phyloP scores from a whole-genome alignment of 2,888 invertebrate genomes.

The Congeria kusceri region DNA sequence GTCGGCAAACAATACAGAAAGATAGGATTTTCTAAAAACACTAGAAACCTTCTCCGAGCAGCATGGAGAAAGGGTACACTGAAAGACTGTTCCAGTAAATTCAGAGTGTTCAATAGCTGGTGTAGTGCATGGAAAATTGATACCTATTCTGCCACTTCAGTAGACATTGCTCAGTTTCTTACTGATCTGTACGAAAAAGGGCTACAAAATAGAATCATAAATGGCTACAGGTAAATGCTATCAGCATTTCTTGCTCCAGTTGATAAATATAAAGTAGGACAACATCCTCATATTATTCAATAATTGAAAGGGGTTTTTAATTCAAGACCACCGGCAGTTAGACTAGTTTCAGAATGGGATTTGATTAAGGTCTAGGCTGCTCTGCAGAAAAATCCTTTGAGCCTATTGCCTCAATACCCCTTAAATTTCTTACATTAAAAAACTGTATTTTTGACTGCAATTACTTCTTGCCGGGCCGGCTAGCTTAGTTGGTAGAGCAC shows the following conservation, averaged over 20 bases:
- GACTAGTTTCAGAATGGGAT: conserved; percentile 52
- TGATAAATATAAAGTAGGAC: conserved; percentile 31
- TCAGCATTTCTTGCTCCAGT: conserved; percentile 38
- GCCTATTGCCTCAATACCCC: conserved; percentile 28
- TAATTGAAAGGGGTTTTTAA: conserved; percentile 48
- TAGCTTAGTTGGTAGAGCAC: no score
- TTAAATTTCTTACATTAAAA: conserved; percentile 37
- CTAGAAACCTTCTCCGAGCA: conserved; percentile 42
- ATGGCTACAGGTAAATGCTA: conserved; percentile 48
- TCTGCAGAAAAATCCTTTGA: conserved; percentile 50
- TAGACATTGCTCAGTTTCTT: conserved; percentile 41
- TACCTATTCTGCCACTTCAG: conserved; percentile 40
- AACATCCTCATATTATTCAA: conserved; percentile 53
- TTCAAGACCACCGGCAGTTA: conserved; percentile 37
- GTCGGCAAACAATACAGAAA: conserved; percentile 14
- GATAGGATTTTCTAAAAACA: conserved; percentile 35
- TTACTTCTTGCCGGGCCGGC: no score
- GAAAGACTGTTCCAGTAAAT: conserved; percentile 39
- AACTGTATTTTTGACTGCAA: conserved; percentile 43
- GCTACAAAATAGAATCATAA: conserved; percentile 44
- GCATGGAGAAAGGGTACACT: conserved; percentile 42
- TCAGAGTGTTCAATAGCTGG: conserved; percentile 46
- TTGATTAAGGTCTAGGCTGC: conserved; percentile 31
- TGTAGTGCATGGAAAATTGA: conserved; percentile 44
- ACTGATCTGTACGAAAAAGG: conserved; percentile 25